Evolutionary conservation across 2,888 invertebrate genomes (phyloP).

Genomic region (Darwinula stevensoni): DNA sequence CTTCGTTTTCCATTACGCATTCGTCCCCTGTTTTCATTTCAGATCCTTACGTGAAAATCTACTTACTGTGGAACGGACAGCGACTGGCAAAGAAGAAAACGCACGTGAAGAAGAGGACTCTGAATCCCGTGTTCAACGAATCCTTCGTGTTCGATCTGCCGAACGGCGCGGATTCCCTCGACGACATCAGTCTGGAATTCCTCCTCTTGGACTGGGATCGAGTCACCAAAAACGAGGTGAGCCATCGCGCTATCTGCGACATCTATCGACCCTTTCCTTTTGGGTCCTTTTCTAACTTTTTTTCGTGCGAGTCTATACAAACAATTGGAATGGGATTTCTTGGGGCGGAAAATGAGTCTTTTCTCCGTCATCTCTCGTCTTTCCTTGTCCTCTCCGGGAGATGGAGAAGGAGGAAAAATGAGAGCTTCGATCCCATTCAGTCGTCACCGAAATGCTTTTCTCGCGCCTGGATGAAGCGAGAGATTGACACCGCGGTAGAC

Average conservation of each 20-base stretch:
- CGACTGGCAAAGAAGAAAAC: conserved; percentile 97
- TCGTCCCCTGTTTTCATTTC: no score
- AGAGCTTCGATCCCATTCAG: no score
- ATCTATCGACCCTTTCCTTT: background rate
- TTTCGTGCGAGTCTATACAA: background rate
- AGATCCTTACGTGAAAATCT: conserved; percentile 94
- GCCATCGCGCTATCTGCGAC: conserved; percentile 8
- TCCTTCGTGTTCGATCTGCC: conserved; percentile 94
- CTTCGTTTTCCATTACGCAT: no score
- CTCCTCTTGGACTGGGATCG: conserved; percentile 85
- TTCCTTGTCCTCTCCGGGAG: no score
- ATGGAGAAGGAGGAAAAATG: background rate
- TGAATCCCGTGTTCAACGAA: conserved; percentile 96
- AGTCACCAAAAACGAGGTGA: conserved; percentile 87
- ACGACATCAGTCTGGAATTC: conserved; percentile 56
- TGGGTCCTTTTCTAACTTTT: background rate
- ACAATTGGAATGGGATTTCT: background rate
- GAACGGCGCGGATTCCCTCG: conserved; percentile 30
- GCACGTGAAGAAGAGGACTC: conserved; percentile 86
- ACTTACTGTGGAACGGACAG: conserved; percentile 84
- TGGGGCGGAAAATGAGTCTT: background rate
- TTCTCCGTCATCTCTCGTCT: background rate
- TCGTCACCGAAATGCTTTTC: no score
- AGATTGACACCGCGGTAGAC: no score
- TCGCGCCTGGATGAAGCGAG: no score